These are phyloP conservation scores for Manduca sexta DNA, from an alignment of 1,140 invertebrate species.

Conservation along the genomic window DNA sequence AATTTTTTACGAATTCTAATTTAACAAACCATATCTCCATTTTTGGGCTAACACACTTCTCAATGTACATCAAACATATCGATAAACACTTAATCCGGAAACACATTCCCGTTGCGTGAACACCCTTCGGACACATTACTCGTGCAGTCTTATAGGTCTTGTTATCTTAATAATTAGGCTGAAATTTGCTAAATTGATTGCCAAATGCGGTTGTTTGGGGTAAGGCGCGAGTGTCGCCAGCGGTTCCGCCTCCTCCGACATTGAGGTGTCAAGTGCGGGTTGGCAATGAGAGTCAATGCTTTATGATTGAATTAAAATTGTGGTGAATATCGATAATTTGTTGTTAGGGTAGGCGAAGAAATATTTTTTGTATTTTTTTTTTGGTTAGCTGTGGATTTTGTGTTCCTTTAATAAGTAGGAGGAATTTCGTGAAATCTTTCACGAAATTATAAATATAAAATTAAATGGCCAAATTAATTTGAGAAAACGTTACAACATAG, in stretches of 20 bases:
- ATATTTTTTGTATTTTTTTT: too few relatives aligned
- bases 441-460: too few relatives aligned
- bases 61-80: slow-evolving; percentile 21
- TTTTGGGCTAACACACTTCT: not conserved
- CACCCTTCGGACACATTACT: slow-evolving; percentile 3
- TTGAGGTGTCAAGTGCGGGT: slow-evolving; percentile 38
- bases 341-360: not conserved
- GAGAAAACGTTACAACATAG: too few relatives aligned
- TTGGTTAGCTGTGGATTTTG: too few relatives aligned
- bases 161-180: not conserved
- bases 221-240: slow-evolving; percentile 19
- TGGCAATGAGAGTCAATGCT: slow-evolving; percentile 30
- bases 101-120: slow-evolving; percentile 9
- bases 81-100: slow-evolving; percentile 2
- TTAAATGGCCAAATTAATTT: too few relatives aligned
- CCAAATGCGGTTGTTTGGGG: not conserved
- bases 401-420: too few relatives aligned
- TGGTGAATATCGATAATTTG: slow-evolving; percentile 2
- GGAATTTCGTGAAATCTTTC: too few relatives aligned
- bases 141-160: slow-evolving; percentile 10
- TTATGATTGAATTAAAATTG: slow-evolving; percentile 28
- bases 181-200: not conserved
- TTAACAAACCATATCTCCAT: too few relatives aligned
- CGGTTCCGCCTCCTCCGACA: slow-evolving; percentile 43
- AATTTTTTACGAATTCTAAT: too few relatives aligned